These are phyloP conservation scores for Poeciliopsis gracilis DNA, from an alignment of 2,797 vertebrate species.

Conservation along the genomic window DNA sequence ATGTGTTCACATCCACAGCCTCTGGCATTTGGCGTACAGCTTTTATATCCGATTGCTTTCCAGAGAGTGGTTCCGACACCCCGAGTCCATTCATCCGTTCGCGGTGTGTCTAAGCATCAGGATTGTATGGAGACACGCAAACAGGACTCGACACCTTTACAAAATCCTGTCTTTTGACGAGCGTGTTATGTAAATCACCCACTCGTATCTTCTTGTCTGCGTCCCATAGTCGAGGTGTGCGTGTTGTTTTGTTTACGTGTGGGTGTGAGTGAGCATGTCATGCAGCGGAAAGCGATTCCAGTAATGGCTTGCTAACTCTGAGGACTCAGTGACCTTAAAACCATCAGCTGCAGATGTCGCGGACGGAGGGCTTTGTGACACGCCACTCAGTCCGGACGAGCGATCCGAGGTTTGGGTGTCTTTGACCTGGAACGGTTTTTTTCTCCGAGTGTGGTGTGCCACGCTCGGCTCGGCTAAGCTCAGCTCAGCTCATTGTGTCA, in stretches of 20 bases:
- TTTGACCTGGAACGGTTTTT: slow-evolving; percentile 64
- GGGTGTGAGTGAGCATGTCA: slow-evolving; percentile 58
- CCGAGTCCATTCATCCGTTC: slow-evolving; percentile 34
- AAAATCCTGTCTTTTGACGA: slow-evolving; percentile 48
- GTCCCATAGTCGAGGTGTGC: slow-evolving; percentile 58
- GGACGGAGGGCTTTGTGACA: slow-evolving; percentile 57
- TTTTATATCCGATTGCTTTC: slow-evolving; percentile 48
- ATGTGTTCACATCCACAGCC: slow-evolving; percentile 28
- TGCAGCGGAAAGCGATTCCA: slow-evolving; percentile 53
- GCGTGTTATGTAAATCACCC: slow-evolving; percentile 55
- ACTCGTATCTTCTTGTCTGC: slow-evolving; percentile 37
- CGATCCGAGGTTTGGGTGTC: slow-evolving; percentile 37
- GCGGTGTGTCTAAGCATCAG: slow-evolving; percentile 26
- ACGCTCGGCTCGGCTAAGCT: slow-evolving; percentile 27
- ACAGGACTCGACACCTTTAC: slow-evolving; percentile 51
- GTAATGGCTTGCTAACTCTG: slow-evolving; percentile 57
- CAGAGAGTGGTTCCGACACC: slow-evolving; percentile 33
- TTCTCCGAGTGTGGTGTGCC: slow-evolving; percentile 29
- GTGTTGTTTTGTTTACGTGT: slow-evolving; percentile 48
- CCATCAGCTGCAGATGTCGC: slow-evolving; percentile 49
- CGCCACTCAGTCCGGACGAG: slow-evolving; percentile 49
- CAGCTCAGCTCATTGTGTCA: slow-evolving; percentile 29
- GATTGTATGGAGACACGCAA: slow-evolving; percentile 40
- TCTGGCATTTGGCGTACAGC: slow-evolving; percentile 40
- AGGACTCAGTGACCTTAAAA: slow-evolving; percentile 69